Base-by-base conservation (phyloP, 1,140 invertebrate genomes). In the Ceratina australensis region DNA sequence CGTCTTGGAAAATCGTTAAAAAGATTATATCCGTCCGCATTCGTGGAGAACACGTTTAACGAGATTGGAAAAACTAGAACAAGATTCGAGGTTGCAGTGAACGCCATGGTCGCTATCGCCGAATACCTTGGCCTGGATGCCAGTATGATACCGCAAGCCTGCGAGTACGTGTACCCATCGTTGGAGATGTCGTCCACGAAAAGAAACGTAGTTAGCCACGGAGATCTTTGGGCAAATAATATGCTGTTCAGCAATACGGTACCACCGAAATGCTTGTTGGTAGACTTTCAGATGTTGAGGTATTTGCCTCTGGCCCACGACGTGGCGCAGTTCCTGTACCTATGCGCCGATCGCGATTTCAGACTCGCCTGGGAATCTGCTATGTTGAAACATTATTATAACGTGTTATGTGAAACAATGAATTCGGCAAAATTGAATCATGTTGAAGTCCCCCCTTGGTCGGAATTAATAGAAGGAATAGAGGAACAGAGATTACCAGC, bases 151-250 rank as follows among this genome's bases (percentile, higher is more conserved):
- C 86, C 87, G 42, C 87, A 93, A 28, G 89, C 88, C 0, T 85
- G 87, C 52, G 79, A 92, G 1, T 73, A 78, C 2, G 88, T 94
- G 1, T 91, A 92, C 20, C 87, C 92, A 15, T 89, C 93, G 1
- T 87, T 91, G 28, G 90, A 92, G 76, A 91, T 93, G 0, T 94
- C 93, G 2, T 50, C 84, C 5, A 91, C 86, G 24, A 93, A 92
- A 63, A 87, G 89, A n/a, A 95, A 95, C 73, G 93, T 93, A 0
- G 82, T 95, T 0, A 89, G 90, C 22, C 95, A 95, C 86, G 93
- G 93, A 0, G 94, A 95, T 89, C 80, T 95, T 4, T 95, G 95
- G 94, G 86, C 91, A 1, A 95, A 94, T 80, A 95, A 95, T 85
- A 86, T 95, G 13, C 92, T 95, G 82, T 93, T 94, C 54, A 80